phyloP scores from a whole-genome alignment of 2,113 vertebrate genomes.

The Polypterus bichir region DNA sequence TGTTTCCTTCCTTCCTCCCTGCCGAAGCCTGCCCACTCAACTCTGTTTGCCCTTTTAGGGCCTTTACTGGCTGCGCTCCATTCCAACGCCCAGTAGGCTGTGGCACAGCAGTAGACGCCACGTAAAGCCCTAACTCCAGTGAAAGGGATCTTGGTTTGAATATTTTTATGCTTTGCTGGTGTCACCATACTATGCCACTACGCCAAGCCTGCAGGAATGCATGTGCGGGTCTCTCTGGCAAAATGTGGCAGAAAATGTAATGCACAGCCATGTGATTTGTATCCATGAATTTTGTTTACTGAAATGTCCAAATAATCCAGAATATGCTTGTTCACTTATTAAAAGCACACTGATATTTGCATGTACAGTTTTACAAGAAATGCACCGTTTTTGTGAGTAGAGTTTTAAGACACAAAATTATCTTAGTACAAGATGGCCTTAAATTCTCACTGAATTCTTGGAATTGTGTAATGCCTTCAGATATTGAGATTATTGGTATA shows the following conservation, averaged over 20 bases:
- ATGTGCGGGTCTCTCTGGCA: conserved; percentile 37
- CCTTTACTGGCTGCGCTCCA: too few species aligned
- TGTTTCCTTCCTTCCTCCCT: too few species aligned
- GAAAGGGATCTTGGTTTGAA: conserved; percentile 48
- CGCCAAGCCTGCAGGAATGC: conserved; percentile 30
- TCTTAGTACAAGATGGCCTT: conserved; percentile 92
- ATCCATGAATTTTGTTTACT: conserved; percentile 72
- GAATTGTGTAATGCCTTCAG: conserved; percentile 85
- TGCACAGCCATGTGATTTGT: conserved; percentile 53
- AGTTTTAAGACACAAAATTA: conserved; percentile 57
- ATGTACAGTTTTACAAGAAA: conserved; percentile 87
- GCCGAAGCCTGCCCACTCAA: too few species aligned
- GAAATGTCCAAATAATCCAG: conserved; percentile 61
- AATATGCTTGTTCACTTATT: conserved; percentile 68
- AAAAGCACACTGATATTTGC: conserved; percentile 70
- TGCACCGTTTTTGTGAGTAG: conserved; percentile 66
- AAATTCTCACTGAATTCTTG: conserved; percentile 83
- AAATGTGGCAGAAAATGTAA: conserved; percentile 34
- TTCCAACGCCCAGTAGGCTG: too few species aligned
- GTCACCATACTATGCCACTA: conserved; percentile 32
- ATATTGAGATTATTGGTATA: conserved; percentile 52
- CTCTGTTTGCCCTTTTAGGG: too few species aligned
- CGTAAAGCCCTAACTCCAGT: conserved; percentile 29
- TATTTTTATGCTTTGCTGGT: conserved; percentile 32
- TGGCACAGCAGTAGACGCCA: too few species aligned